phyloP scores from a whole-genome alignment of 2,113 vertebrate genomes.

The Pungitius pungitius region DNA sequence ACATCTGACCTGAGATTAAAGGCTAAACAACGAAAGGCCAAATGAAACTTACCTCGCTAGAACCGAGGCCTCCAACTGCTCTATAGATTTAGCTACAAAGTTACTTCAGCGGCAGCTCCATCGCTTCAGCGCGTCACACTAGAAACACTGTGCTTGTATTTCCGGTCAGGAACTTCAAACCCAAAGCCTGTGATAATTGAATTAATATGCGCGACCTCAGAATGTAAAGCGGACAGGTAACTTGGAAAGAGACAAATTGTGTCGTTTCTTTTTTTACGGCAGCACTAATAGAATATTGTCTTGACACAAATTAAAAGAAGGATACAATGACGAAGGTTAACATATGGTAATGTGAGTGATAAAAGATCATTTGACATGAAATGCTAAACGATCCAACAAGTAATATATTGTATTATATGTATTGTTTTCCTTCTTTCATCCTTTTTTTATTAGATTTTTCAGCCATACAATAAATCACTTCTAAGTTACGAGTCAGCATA shows the following conservation, averaged over 20 bases:
- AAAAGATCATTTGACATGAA: neutral
- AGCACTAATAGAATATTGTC: neutral
- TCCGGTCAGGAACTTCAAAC: constrained; percentile 41
- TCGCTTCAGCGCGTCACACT: neutral
- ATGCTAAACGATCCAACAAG: neutral
- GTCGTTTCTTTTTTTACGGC: neutral
- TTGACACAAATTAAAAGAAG: neutral
- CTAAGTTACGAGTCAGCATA: neutral
- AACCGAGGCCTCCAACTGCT: constrained; percentile 20
- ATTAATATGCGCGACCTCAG: neutral
- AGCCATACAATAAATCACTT: neutral
- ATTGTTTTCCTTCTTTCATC: neutral
- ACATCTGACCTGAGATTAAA: neutral
- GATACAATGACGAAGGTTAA: too few relatives aligned
- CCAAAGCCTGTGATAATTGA: neutral
- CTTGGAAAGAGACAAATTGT: neutral
- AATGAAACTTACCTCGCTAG: constrained; percentile 52
- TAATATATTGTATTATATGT: neutral
- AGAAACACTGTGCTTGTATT: fast-evolving
- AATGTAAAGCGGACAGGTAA: neutral
- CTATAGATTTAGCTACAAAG: constrained; percentile 15
- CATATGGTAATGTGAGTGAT: neutral
- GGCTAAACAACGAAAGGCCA: neutral
- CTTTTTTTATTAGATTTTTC: neutral
- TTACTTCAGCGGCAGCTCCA: constrained; percentile 21